Conservation (phyloP, 2,113 vertebrate species). For the Mola mola region DNA sequence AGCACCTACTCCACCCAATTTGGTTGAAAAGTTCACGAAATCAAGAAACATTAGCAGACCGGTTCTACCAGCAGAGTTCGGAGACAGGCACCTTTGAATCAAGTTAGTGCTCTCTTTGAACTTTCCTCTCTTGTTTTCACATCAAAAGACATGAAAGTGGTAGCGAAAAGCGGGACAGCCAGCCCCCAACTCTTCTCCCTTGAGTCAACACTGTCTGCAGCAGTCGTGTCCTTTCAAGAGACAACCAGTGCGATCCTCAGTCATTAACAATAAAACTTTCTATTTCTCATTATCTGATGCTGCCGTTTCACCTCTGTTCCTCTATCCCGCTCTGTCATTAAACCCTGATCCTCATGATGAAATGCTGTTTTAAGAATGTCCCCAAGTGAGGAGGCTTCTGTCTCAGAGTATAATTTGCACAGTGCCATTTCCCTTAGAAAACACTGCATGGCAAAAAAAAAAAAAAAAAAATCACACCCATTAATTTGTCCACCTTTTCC, state of each 20-base stretch:
- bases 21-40: slow-evolving; percentile 62
- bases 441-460: slow-evolving; percentile 42
- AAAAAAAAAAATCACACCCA: slow-evolving; percentile 38
- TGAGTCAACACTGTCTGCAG: slow-evolving; percentile 65
- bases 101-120: slow-evolving; percentile 64
- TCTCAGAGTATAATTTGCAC: slow-evolving; percentile 65
- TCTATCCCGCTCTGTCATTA: slow-evolving; percentile 71
- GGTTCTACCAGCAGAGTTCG: slow-evolving; percentile 52
- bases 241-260: slow-evolving; percentile 55
- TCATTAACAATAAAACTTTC: slow-evolving; percentile 78
- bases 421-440: slow-evolving; percentile 45
- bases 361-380: slow-evolving; percentile 70
- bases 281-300: slow-evolving; percentile 47
- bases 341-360: slow-evolving; percentile 68
- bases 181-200: slow-evolving; percentile 54
- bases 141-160: slow-evolving; percentile 76
- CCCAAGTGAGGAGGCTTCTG: slow-evolving; percentile 46
- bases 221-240: slow-evolving; percentile 69
- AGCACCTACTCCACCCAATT: slow-evolving; percentile 45
- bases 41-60: slow-evolving; percentile 57
- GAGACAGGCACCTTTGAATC: slow-evolving; percentile 66
- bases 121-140: slow-evolving; percentile 72
- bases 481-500: slow-evolving; percentile 56
- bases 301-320: slow-evolving; percentile 31
- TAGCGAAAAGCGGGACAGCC: slow-evolving; percentile 65